These are phyloP conservation scores for Megalops cyprinoides DNA, from an alignment of 2,797 vertebrate species.

Conservation along the genomic window DNA sequence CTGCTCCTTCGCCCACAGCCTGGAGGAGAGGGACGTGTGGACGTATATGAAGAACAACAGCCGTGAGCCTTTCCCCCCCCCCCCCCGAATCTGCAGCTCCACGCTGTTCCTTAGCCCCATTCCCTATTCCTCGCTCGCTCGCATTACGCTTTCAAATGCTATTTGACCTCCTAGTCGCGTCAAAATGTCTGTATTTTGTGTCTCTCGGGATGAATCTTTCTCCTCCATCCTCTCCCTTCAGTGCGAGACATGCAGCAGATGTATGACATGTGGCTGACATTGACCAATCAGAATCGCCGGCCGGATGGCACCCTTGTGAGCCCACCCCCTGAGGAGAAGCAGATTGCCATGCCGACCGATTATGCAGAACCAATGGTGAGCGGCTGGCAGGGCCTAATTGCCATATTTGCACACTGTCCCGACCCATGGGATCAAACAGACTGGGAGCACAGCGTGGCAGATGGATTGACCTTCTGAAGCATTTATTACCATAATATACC, in stretches of 20 bases:
- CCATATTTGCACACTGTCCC: background rate
- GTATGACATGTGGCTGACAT: constrained; percentile 96
- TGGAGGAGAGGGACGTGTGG: constrained; percentile 97
- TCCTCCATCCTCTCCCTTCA: constrained; percentile 49
- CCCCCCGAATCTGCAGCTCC: background rate
- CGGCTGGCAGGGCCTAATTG: constrained; percentile 4
- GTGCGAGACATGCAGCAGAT: constrained; percentile 99
- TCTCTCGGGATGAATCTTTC: background rate
- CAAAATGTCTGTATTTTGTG: background rate
- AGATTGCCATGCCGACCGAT: constrained; percentile 94
- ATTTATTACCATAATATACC: background rate
- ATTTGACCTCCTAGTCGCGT: too few relatives aligned
- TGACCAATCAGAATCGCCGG: constrained; percentile 89
- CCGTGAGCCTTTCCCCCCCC: constrained; percentile 79
- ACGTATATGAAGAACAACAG: constrained; percentile 99
- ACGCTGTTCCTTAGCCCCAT: background rate
- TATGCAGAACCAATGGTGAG: constrained; percentile 92
- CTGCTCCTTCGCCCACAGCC: constrained; percentile 96
- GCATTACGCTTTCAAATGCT: background rate
- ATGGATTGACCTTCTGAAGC: background rate
- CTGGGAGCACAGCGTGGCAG: background rate
- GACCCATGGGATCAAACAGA: background rate
- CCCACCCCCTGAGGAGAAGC: constrained; percentile 89
- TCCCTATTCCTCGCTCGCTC: background rate
- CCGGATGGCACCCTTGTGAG: constrained; percentile 83